phyloP scores from a whole-genome alignment of 2,797 vertebrate species.

The Melanotaenia trifasciata region DNA sequence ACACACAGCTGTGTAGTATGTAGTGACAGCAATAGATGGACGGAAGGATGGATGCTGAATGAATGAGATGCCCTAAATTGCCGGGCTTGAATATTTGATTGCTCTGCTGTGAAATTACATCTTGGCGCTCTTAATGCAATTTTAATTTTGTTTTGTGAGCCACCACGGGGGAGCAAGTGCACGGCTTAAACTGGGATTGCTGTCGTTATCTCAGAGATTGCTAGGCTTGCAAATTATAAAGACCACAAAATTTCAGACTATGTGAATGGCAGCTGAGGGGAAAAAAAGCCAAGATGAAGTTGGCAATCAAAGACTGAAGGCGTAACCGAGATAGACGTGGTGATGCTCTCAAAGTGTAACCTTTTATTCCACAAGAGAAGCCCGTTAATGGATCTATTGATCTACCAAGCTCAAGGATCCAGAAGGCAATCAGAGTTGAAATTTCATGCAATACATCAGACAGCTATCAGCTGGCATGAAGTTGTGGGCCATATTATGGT shows the following conservation, averaged over 20 bases:
- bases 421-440: constrained; percentile 87
- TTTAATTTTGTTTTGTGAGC: constrained; percentile 88
- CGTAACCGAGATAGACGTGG: constrained; percentile 85
- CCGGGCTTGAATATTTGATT: constrained; percentile 87
- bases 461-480: constrained; percentile 84
- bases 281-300: constrained; percentile 85
- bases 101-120: constrained; percentile 87
- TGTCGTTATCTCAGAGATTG: constrained; percentile 84
- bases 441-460: constrained; percentile 82
- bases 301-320: constrained; percentile 88
- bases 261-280: constrained; percentile 79
- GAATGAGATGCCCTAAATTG: constrained; percentile 86
- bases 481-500: constrained; percentile 82
- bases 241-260: constrained; percentile 81
- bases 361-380: constrained; percentile 86
- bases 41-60: constrained; percentile 86
- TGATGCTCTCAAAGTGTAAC: constrained; percentile 84
- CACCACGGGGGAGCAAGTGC: constrained; percentile 75
- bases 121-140: constrained; percentile 86
- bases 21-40: constrained; percentile 82
- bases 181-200: constrained; percentile 80
- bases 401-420: constrained; percentile 84
- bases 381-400: constrained; percentile 88
- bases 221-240: constrained; percentile 85
- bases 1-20: constrained; percentile 83